phyloP scores from a whole-genome alignment of 2,797 vertebrate genomes.

The Danio tinwini region DNA sequence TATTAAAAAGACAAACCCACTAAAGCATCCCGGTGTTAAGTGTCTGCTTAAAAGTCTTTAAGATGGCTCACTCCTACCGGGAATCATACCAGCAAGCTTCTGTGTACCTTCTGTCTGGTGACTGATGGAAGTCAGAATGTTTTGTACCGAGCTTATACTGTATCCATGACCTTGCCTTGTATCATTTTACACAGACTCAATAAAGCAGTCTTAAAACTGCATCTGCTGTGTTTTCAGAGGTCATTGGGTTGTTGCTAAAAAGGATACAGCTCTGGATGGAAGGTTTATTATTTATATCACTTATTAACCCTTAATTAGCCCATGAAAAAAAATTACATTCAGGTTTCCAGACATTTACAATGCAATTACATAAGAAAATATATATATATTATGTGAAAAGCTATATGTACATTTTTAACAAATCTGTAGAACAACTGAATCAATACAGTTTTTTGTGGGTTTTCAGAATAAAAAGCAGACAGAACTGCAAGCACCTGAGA shows the following conservation, averaged over 20 bases:
- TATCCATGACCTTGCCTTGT: slow-evolving; percentile 31
- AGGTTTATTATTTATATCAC: no score
- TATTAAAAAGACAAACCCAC: background rate
- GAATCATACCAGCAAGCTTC: background rate
- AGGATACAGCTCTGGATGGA: no score
- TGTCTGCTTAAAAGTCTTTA: background rate
- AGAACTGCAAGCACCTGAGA: no score
- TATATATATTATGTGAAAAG: no score
- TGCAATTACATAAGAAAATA: no score
- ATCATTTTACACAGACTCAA: slow-evolving; percentile 54
- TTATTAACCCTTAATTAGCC: no score
- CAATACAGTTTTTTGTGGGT: no score
- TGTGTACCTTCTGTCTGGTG: background rate
- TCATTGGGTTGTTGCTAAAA: background rate
- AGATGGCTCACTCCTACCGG: background rate
- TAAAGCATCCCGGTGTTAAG: background rate
- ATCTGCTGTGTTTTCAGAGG: slow-evolving; percentile 49
- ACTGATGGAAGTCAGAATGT: background rate
- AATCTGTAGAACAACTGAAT: no score
- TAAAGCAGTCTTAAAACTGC: slow-evolving; percentile 42
- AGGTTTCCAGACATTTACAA: no score
- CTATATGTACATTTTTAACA: no score
- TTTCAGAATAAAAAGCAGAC: no score
- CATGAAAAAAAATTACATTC: no score
- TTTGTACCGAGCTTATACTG: slow-evolving; percentile 29